These are phyloP conservation scores for Chondrilla cf. caribensis DNA, from an alignment of 37 sponge, comb jelly and placozoan genomes.

Conservation along the genomic window DNA sequence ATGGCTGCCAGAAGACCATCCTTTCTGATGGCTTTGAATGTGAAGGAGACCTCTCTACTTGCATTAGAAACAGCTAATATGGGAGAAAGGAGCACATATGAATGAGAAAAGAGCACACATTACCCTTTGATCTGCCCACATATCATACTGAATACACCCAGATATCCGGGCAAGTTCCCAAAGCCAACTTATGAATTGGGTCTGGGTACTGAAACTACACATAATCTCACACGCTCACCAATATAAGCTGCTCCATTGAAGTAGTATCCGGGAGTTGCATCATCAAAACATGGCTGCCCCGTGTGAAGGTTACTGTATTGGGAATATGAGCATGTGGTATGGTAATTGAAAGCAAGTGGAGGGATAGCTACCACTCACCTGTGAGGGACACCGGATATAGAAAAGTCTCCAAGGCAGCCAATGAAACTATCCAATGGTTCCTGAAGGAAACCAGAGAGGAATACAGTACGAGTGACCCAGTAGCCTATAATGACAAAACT, in stretches of 20 bases:
- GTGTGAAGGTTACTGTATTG: background rate
- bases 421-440: slow-evolving; percentile 6
- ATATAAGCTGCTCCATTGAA: background rate
- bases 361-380: background rate
- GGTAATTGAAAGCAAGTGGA: too few relatives aligned
- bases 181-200: too few relatives aligned
- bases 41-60: background rate
- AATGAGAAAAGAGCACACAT: too few relatives aligned
- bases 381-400: background rate
- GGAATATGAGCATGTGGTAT: background rate
- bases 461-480: background rate
- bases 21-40: background rate
- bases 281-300: background rate
- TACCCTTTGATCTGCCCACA: too few relatives aligned
- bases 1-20: slow-evolving; percentile 16
- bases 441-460: background rate
- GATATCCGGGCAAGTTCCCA: too few relatives aligned
- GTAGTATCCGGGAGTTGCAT: background rate
- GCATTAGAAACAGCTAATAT: background rate
- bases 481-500: background rate
- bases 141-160: background rate
- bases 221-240: background rate
- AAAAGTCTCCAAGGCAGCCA: background rate
- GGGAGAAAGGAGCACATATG: too few relatives aligned
- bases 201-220: background rate